A percentile compares a stretch with the other conserved stretches of the same genome.
Evolutionary conservation across 92 coral and sea anemone species (phyloP).

Genomic region (Porites cylindrica): DNA sequence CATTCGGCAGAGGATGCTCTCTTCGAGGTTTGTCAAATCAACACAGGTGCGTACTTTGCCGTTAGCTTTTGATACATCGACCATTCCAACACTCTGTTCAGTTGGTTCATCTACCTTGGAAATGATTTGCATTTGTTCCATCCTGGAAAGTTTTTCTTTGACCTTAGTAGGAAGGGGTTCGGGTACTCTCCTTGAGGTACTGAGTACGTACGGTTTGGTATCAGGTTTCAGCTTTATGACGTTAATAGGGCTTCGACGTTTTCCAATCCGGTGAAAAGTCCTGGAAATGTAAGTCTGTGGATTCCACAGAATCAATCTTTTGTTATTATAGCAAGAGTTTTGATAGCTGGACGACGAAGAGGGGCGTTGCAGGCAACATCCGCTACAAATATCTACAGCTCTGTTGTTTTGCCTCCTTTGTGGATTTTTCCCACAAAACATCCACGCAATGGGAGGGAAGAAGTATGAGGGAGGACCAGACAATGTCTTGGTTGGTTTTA

Average conservation of each 20-base stretch:
- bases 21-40: conserved; percentile 14
- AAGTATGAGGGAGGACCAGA: no score
- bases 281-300: conserved; percentile 11
- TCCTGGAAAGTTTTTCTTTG: conserved; percentile 20
- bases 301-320: conserved; percentile 11
- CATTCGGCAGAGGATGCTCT: conserved; percentile 40
- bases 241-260: conserved; percentile 23
- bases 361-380: background rate
- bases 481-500: no score
- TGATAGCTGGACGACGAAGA: conserved; percentile 37
- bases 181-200: conserved; percentile 20
- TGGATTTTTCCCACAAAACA: no score
- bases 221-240: conserved; percentile 28
- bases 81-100: conserved; percentile 29
- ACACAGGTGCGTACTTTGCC: background rate
- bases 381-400: background rate
- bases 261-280: conserved; percentile 25
- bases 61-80: conserved; percentile 9
- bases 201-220: background rate
- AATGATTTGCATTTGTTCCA: background rate
- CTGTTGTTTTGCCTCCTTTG: no score
- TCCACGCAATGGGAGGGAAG: no score
- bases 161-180: conserved; percentile 38
- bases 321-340: conserved; percentile 6
- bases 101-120: conserved; percentile 17